phyloP scores from a whole-genome alignment of 2,888 invertebrate species.

The Electrophaes corylata region DNA sequence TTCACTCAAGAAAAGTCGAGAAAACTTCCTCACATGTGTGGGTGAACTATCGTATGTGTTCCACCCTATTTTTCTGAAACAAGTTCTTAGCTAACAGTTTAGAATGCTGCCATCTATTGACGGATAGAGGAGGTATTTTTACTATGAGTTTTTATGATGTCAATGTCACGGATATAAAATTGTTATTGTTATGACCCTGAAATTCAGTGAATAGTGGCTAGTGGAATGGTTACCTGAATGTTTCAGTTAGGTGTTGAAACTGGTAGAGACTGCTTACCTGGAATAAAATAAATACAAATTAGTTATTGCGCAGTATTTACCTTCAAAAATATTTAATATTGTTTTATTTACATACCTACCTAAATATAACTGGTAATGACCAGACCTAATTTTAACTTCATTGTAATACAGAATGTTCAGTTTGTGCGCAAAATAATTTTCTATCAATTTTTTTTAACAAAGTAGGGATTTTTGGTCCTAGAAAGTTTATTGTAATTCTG shows the following conservation, averaged over 20 bases:
- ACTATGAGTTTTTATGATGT: constrained; percentile 35
- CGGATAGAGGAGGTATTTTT: constrained; percentile 58
- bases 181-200: constrained; percentile 41
- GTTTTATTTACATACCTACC: too few relatives aligned
- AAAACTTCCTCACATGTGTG: constrained; percentile 61
- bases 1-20: constrained; percentile 69
- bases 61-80: constrained; percentile 45
- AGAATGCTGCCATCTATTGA: constrained; percentile 68
- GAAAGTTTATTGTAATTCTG: too few relatives aligned
- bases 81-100: constrained; percentile 33
- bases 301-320: background rate
- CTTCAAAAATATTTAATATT: too few relatives aligned
- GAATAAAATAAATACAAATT: background rate
- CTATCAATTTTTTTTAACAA: too few relatives aligned
- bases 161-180: constrained; percentile 38
- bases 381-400: too few relatives aligned
- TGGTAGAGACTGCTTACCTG: constrained; percentile 19
- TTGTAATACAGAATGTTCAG: too few relatives aligned
- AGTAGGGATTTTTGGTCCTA: too few relatives aligned
- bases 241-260: constrained; percentile 1
- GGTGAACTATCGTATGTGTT: constrained; percentile 55
- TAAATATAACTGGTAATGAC: too few relatives aligned
- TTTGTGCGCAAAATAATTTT: too few relatives aligned
- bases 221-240: constrained; percentile 29
- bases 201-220: constrained; percentile 34